Percentiles rank a stretch among this genome's conserved stretches.
Conservation (phyloP, 2,888 invertebrate species). For the Tridacna crocea region DNA sequence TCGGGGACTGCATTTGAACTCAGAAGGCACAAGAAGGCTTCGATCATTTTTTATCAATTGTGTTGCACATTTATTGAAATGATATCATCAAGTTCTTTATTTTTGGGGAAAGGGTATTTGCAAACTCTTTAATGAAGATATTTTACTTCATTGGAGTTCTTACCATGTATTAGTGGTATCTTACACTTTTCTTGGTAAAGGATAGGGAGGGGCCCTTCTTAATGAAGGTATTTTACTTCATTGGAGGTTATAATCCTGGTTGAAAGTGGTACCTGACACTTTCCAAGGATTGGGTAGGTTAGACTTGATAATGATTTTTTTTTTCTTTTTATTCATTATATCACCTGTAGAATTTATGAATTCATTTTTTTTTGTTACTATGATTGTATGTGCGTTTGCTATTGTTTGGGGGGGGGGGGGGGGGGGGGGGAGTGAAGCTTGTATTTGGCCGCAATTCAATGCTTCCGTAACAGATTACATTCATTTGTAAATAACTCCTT, state of each 20-base stretch:
- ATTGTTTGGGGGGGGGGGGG: no score
- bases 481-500: no score
- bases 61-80: neutral
- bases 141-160: neutral
- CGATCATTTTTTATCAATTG: neutral
- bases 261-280: neutral
- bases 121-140: neutral
- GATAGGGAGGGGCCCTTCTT: neutral
- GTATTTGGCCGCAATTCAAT: no score
- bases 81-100: neutral
- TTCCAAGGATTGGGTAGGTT: neutral
- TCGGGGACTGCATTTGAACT: neutral
- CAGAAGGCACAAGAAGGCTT: neutral
- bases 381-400: no score
- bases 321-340: no score
- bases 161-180: neutral
- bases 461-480: no score
- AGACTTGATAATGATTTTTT: no score
- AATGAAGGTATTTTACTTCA: conserved; percentile 10
- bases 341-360: no score
- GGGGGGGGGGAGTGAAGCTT: no score
- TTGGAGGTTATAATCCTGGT: neutral
- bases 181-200: neutral
- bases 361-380: no score
- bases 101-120: neutral